Conservation (phyloP, 2,888 invertebrate species). For the Serrognathus titanus region DNA sequence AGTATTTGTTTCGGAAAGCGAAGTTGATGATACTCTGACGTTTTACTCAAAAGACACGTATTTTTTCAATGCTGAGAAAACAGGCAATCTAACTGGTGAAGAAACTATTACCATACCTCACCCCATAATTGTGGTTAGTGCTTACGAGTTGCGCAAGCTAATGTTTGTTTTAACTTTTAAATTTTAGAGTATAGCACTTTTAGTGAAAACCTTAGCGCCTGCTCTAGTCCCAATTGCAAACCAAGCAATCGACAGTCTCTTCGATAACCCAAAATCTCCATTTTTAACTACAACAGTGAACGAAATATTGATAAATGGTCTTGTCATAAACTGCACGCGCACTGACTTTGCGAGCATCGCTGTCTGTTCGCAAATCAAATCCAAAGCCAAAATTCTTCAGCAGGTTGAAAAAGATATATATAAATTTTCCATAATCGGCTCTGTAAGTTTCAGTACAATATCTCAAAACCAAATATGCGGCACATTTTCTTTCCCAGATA, state of each 20-base stretch:
- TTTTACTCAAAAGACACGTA: constrained; percentile 69
- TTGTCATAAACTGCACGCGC: constrained; percentile 68
- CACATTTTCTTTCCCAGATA: constrained; percentile 53
- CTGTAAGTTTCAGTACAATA: constrained; percentile 51
- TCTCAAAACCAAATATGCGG: background rate
- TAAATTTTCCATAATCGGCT: constrained; percentile 69
- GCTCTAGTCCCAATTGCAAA: constrained; percentile 61
- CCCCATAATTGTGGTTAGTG: constrained; percentile 64
- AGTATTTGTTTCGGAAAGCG: constrained; percentile 67
- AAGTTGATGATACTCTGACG: constrained; percentile 68
- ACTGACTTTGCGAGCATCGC: constrained; percentile 76
- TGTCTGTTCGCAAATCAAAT: constrained; percentile 65
- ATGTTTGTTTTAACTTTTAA: background rate
- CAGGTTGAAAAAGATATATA: constrained; percentile 62
- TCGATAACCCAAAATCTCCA: constrained; percentile 59
- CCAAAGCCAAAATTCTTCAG: constrained; percentile 58
- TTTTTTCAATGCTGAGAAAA: constrained; percentile 61
- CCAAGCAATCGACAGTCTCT: constrained; percentile 70
- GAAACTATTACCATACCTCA: constrained; percentile 70
- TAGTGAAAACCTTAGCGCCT: constrained; percentile 63
- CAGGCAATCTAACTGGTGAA: constrained; percentile 68
- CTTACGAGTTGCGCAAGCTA: background rate
- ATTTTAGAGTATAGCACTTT: constrained; percentile 54
- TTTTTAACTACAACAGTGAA: constrained; percentile 64
- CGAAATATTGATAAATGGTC: constrained; percentile 72